A percentile compares a stretch with the other conserved stretches of the same genome.
phyloP scores from a whole-genome alignment of 2,113 vertebrate species.

The Brachyistius frenatus region DNA sequence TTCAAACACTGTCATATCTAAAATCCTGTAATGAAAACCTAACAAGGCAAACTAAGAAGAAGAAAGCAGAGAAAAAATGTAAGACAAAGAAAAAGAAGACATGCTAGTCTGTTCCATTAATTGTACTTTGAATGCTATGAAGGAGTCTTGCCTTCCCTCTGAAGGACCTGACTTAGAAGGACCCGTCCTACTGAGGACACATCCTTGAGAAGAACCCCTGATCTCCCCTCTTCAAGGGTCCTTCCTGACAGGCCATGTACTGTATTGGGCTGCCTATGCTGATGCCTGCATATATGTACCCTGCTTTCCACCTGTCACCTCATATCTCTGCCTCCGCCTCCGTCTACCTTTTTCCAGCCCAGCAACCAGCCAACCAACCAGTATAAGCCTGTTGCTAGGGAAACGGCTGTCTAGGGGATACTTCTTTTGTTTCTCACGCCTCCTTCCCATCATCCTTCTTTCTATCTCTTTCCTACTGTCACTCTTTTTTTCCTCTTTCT shows the following conservation, averaged over 20 bases:
- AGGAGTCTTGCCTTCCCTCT: too few relatives aligned
- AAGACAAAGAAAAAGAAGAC: too few relatives aligned
- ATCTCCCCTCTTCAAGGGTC: conserved; percentile 36
- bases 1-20: too few relatives aligned
- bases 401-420: conserved; percentile 82
- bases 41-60: too few relatives aligned
- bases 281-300: conserved; percentile 45
- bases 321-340: conserved; percentile 67
- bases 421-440: conserved; percentile 81
- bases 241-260: conserved; percentile 32
- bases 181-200: too few relatives aligned
- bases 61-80: too few relatives aligned
- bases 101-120: too few relatives aligned
- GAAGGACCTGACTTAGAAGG: too few relatives aligned
- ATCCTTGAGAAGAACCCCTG: background rate
- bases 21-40: too few relatives aligned
- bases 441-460: conserved; percentile 59
- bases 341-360: conserved; percentile 75
- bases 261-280: conserved; percentile 30
- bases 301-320: conserved; percentile 72
- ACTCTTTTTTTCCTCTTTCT: conserved; percentile 40
- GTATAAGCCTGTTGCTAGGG: conserved; percentile 86
- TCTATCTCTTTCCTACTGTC: conserved; percentile 28
- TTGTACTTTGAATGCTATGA: too few relatives aligned
- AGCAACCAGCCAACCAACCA: conserved; percentile 79